Evolutionary conservation across 2,113 vertebrate species (phyloP).

Genomic region (Heterotis niloticus): DNA sequence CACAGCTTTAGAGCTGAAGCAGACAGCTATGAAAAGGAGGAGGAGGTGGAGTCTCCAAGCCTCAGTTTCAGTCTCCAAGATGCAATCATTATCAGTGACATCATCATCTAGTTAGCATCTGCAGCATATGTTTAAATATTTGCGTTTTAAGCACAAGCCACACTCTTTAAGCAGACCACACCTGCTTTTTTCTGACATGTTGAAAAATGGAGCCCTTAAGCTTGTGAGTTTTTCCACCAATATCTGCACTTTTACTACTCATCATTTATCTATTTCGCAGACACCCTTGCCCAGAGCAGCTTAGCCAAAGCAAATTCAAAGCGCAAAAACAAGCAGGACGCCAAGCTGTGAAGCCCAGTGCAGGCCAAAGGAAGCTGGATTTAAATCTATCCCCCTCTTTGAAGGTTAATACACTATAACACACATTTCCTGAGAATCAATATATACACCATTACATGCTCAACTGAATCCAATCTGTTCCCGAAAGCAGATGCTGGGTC

Average conservation of each 20-base stretch:
- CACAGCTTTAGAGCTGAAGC: slow-evolving; percentile 34
- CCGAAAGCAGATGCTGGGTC: not conserved
- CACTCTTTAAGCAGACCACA: not conserved
- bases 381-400: not conserved
- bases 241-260: not conserved
- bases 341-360: not conserved
- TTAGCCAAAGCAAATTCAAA: not conserved
- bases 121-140: not conserved
- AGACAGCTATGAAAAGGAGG: slow-evolving; percentile 46
- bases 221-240: not conserved
- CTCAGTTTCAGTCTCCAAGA: not conserved
- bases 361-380: not conserved
- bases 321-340: not conserved
- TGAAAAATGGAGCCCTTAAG: not conserved
- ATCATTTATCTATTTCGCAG: slow-evolving; percentile 5
- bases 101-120: not conserved
- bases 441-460: not conserved
- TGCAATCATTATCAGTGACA: not conserved
- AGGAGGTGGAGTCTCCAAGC: slow-evolving; percentile 19
- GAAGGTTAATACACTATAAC: not conserved
- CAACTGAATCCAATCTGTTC: not conserved
- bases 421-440: slow-evolving; percentile 2
- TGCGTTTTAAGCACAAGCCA: not conserved
- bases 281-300: not conserved
- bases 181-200: not conserved